Base-by-base conservation (phyloP, 2,113 vertebrate genomes). In the Dipodomys ordii region DNA sequence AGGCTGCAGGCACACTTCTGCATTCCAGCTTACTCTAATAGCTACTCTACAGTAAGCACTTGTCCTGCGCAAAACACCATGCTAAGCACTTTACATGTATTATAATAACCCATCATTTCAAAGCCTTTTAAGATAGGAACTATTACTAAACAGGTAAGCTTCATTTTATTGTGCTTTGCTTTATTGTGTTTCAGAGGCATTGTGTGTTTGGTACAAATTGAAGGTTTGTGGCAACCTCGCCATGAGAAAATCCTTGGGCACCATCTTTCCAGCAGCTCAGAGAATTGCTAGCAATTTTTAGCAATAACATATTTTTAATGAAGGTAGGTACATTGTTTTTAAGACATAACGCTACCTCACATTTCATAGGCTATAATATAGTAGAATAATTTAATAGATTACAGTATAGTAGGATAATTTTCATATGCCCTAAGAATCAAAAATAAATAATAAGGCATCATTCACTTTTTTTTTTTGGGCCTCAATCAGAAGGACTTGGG, bases 61-160 rank as follows among this genome's bases (percentile, higher is more conserved):
- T 88, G 6, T 46, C 57, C 72, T 20, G 44, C 12, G 7, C 68
- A 35, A 44, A 35, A 18, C 7, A 57, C 46, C 80, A 86, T 19
- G 25, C 32, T 60, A 76, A 96, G 71, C 49, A 60, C 65, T 73
- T 39, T 65, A 81, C 46, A n/a, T 39, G 28, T 23, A 69, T 72
- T 85, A 46, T 69, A 86, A 94, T 72, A 92, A 91, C 32, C 65
- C 46, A 62, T 81, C 68, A 69, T 73, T 92, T 32, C 46, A 72
- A 79, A 74, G 25, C 67, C 44, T 76, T 46, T 69, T 80, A 78
- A 73, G 68, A 72, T 76, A 46, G 49, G 39, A 83, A 44, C n/a
- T 64, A 20, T 76, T 74, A 79, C 28, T 77, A 71, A 12, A 67
- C 27, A 10, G 39, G 28, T 60, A 57, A 25, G 39, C 62, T 30